Conservation (phyloP, 2,888 invertebrate species). For the Cataglyphis altisquamis region DNA sequence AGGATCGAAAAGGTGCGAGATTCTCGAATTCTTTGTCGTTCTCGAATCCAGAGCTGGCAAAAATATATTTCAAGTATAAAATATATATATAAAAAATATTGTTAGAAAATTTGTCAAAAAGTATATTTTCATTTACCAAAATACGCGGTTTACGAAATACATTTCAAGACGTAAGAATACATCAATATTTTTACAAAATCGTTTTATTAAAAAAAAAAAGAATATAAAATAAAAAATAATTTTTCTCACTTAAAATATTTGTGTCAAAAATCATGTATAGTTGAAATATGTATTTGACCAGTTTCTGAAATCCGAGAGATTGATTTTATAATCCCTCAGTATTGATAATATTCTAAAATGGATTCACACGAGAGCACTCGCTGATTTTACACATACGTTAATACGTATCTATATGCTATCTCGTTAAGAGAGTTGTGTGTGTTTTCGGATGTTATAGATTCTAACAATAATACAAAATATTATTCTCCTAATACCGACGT, state of each 20-base stretch:
- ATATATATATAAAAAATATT: constrained; percentile 5
- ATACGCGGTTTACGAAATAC: neutral
- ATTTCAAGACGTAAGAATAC: neutral
- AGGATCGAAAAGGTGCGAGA: constrained; percentile 42
- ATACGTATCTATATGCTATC: constrained; percentile 25
- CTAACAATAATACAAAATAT: constrained; percentile 46
- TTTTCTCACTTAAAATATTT: neutral
- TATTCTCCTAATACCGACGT: constrained; percentile 36
- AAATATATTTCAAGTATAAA: neutral
- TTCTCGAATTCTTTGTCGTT: constrained; percentile 38
- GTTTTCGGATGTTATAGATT: constrained; percentile 19
- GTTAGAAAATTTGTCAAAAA: neutral
- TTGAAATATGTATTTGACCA: neutral
- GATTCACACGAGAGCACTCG: constrained; percentile 46
- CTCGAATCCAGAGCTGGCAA: constrained; percentile 16
- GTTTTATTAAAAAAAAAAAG: neutral
- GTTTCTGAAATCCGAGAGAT: constrained; percentile 8
- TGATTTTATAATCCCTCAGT: neutral
- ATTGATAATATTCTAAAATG: constrained; percentile 17
- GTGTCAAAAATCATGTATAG: neutral
- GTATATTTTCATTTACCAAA: neutral
- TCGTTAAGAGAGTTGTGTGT: constrained; percentile 2
- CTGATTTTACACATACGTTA: constrained; percentile 23
- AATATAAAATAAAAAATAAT: neutral
- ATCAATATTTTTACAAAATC: neutral